Evolutionary conservation across 2,113 vertebrate species (phyloP).

Genomic region (Anthoscopus minutus): DNA sequence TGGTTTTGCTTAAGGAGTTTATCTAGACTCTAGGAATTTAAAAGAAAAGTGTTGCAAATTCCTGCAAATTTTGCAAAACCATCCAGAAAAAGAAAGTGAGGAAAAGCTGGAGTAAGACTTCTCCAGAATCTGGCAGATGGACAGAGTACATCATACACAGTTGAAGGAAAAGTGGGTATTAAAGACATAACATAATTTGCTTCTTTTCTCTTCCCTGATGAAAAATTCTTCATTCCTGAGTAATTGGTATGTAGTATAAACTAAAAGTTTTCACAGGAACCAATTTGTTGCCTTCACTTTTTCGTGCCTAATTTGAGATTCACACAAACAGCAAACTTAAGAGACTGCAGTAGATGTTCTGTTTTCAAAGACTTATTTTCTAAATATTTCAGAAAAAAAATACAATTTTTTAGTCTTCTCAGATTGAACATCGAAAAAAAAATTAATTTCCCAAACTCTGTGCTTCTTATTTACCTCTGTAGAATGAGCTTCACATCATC

Average conservation of each 20-base stretch:
- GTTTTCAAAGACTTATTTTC: neutral
- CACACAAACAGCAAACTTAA: neutral
- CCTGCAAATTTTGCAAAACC: neutral
- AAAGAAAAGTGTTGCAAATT: neutral
- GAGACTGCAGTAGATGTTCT: neutral
- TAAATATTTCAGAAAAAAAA: neutral
- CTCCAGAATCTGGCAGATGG: neutral
- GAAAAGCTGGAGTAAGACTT: neutral
- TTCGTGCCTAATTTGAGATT: neutral
- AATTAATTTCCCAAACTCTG: neutral
- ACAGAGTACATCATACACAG: neutral
- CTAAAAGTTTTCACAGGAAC: neutral
- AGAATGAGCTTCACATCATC: neutral
- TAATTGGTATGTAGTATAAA: neutral
- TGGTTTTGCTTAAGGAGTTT: neutral
- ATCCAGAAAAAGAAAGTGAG: neutral
- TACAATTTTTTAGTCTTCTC: neutral
- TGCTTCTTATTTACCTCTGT: neutral
- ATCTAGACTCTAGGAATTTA: neutral
- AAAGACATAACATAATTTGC: neutral
- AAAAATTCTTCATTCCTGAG: neutral
- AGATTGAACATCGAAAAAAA: neutral
- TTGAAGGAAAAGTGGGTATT: neutral
- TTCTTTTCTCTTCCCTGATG: neutral
- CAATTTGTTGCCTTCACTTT: neutral